These are phyloP conservation scores for Gila robusta DNA, from an alignment of 2,797 vertebrate genomes.

Conservation along the genomic window DNA sequence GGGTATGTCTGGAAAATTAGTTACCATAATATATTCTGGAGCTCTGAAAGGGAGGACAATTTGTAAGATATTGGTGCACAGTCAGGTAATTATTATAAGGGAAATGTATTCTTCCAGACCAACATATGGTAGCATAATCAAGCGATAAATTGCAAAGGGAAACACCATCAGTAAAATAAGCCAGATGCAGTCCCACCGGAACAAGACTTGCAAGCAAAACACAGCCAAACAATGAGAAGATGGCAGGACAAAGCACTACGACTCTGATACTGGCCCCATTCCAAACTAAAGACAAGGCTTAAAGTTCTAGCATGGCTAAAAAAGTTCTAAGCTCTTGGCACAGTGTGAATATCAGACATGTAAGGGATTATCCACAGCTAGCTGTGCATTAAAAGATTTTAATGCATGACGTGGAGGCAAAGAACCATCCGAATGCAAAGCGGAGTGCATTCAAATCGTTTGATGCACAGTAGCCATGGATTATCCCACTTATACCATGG, in stretches of 20 bases:
- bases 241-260: not conserved
- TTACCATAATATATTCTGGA: not conserved
- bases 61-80: not conserved
- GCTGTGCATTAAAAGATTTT: not conserved
- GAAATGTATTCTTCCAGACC: not conserved
- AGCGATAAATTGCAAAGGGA: not conserved
- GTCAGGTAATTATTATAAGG: not conserved
- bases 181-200: not conserved
- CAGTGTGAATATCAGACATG: slow-evolving; percentile 6
- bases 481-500: no score
- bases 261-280: not conserved
- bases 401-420: no score
- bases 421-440: no score
- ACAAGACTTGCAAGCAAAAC: slow-evolving; percentile 20
- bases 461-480: no score
- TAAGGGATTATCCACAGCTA: not conserved
- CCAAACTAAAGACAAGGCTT: not conserved
- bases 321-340: slow-evolving; percentile 1
- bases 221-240: slow-evolving; percentile 9
- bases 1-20: not conserved
- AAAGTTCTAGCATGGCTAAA: slow-evolving; percentile 6
- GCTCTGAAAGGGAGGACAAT: not conserved
- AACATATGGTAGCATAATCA: not conserved
- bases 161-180: not conserved
- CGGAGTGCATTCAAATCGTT: no score